Base-by-base conservation (phyloP, 2,797 vertebrate species). In the Hemitrygon akajei region DNA sequence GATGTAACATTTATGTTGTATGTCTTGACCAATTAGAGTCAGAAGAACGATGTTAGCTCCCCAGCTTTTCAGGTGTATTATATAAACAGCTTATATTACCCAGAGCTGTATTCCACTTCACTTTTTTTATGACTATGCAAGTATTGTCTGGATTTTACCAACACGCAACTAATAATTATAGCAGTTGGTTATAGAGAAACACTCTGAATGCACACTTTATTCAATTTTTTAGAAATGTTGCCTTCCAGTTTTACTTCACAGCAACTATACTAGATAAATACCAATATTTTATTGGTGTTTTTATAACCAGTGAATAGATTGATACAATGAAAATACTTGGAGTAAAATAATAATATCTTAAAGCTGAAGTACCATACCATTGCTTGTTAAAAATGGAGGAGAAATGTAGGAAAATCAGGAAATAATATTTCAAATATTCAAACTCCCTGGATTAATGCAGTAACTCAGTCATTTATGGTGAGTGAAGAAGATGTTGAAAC, bases 31-130 rank as follows among this genome's bases (percentile, higher is more conserved):
- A 47, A 47, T 75, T 56, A 93, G 40, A 30, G 71, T 56, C 71
- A 92, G 71, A 0, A 16, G 91, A 60, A 86, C 56, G 12, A 47
- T 27, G 69, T 92, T 75, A 92, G 71, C 22, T 92, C 22, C 40
- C 91, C 91, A 92, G 37, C 40, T 92, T 92, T 75, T 71, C 91
- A 93, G 71, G 37, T 93, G 91, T 93, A 47, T n/a, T 47, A 30
- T 73, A 58, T 76, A 93, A 73, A 76, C 25, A 93, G 91, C 12
- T 25, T 37, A 40, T 75, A 47, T 93, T 93, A 71, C 91, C 47
- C 71, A 93, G 25, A 76, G 27, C 47, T 75, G 12, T 22, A 37
- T 58, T 75, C 91, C 25, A 30, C 89, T 76, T 56, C 4, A 76
- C 76, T 75, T 93, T 76, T 37, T n/a, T 27, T 27, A 75, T 92